Conservation (phyloP, 2,888 invertebrate genomes). For the Drosophila mayaguana region DNA sequence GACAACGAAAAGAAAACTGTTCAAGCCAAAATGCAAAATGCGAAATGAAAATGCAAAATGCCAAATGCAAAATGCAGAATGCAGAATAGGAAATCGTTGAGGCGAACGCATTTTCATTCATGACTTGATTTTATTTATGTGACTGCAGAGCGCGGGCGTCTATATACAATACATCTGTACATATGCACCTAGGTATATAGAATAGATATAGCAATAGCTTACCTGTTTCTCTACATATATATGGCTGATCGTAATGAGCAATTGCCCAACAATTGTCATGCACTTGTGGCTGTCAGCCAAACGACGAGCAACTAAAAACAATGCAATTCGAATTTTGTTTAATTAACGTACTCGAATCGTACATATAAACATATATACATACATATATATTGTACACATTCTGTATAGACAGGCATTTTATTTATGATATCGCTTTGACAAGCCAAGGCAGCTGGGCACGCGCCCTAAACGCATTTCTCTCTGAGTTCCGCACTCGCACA, state of each 20-base stretch:
- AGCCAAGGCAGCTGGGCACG: slow-evolving; percentile 77
- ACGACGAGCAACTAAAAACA: slow-evolving; percentile 50
- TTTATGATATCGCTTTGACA: slow-evolving; percentile 53
- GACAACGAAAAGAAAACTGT: slow-evolving; percentile 8
- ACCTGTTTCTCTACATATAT: not conserved
- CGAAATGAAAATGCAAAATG: not conserved
- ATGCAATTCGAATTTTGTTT: slow-evolving; percentile 71
- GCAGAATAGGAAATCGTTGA: slow-evolving; percentile 72
- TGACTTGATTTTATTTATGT: slow-evolving; percentile 77
- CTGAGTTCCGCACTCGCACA: slow-evolving; percentile 27
- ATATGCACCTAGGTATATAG: slow-evolving; percentile 2
- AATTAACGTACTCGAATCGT: slow-evolving; percentile 61
- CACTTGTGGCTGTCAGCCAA: slow-evolving; percentile 80
- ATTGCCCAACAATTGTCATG: slow-evolving; percentile 63
- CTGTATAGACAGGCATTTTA: slow-evolving; percentile 11
- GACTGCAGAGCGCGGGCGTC: slow-evolving; percentile 11
- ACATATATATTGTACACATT: slow-evolving; percentile 3
- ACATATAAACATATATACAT: not conserved
- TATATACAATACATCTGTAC: not conserved
- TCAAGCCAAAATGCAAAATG: slow-evolving; percentile 24
- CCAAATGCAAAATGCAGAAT: slow-evolving; percentile 30
- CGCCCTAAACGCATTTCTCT: slow-evolving; percentile 55
- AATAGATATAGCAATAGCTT: slow-evolving; percentile 12
- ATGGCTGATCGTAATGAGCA: slow-evolving; percentile 36
- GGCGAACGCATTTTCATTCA: slow-evolving; percentile 79